Percentiles rank a stretch among this genome's conserved stretches.
Evolutionary conservation across 2,797 vertebrate genomes (phyloP).

Genomic region (Gymnopithys bicolor): DNA sequence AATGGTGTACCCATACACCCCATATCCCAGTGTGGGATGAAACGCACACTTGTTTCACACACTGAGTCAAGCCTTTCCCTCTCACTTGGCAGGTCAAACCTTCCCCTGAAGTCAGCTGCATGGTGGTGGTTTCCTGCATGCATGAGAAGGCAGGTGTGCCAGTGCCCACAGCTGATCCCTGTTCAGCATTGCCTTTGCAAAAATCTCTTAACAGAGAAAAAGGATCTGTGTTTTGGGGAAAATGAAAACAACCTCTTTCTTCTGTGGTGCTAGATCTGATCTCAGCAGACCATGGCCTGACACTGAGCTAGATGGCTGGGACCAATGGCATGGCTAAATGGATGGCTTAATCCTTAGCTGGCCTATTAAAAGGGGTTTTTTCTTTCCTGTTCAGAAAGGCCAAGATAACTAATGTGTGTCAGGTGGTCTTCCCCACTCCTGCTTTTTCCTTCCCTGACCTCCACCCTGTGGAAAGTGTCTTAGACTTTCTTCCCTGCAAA

Average conservation of each 20-base stretch:
- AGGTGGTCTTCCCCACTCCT: not conserved
- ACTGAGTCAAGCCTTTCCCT: not conserved
- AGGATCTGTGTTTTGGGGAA: not conserved
- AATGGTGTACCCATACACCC: fast-evolving
- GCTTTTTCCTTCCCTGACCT: not conserved
- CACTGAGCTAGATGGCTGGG: not conserved
- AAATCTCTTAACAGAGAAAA: not conserved
- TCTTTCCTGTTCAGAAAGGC: not conserved
- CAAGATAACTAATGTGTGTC: not conserved
- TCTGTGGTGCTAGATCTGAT: not conserved
- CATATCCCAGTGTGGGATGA: fast-evolving
- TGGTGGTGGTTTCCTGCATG: not conserved
- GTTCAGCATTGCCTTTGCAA: not conserved
- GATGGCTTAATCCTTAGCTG: not conserved
- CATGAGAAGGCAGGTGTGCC: not conserved
- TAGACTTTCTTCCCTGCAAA: not conserved
- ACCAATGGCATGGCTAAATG: not conserved
- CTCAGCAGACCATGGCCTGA: not conserved
- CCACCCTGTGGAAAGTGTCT: not conserved
- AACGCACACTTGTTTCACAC: not conserved
- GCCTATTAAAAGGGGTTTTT: not conserved
- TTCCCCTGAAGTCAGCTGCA: not conserved
- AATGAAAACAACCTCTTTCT: not conserved
- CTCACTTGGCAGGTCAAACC: not conserved
- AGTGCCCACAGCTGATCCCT: not conserved